Evolutionary conservation across 2,113 vertebrate species (phyloP).

Genomic region (Circaetus cinerascens): DNA sequence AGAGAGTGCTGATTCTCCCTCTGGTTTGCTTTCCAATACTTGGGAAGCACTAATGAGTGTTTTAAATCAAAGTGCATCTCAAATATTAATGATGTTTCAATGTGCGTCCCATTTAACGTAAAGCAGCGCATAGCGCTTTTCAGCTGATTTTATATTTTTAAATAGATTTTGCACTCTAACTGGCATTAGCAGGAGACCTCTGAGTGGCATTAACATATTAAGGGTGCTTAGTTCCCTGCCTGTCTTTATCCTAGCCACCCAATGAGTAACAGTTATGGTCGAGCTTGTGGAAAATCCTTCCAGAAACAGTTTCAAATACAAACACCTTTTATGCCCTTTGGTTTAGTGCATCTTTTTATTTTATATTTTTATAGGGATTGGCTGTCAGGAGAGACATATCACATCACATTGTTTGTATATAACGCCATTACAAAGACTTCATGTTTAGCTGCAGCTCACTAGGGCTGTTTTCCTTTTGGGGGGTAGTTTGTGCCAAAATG

Average conservation of each 20-base stretch:
- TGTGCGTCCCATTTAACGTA: constrained; percentile 18
- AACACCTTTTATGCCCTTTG: constrained; percentile 13
- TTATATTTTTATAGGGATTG: constrained; percentile 51
- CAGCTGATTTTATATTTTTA: neutral
- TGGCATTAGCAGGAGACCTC: neutral
- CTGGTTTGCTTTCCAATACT: constrained; percentile 63
- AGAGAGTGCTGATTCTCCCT: constrained; percentile 35
- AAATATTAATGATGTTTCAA: constrained; percentile 59
- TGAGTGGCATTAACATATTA: neutral
- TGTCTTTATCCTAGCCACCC: constrained; percentile 19
- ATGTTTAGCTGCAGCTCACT: constrained; percentile 53
- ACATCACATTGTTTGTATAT: constrained; percentile 31
- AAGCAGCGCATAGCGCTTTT: neutral
- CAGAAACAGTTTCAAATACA: constrained; percentile 32
- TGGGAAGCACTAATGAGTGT: constrained; percentile 64
- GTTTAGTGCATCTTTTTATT: constrained; percentile 33
- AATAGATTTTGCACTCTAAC: neutral
- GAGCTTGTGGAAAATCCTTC: constrained; percentile 17
- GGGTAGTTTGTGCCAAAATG: constrained; percentile 62
- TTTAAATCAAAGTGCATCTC: constrained; percentile 63
- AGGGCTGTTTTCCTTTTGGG: constrained; percentile 65
- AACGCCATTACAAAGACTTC: neutral
- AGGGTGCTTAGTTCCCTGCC: neutral
- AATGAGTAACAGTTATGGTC: neutral
- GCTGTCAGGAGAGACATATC: constrained; percentile 47